Percentiles rank a stretch among this genome's conserved stretches.
Conservation (phyloP, 2,113 vertebrate genomes). For the Cariama cristata region DNA sequence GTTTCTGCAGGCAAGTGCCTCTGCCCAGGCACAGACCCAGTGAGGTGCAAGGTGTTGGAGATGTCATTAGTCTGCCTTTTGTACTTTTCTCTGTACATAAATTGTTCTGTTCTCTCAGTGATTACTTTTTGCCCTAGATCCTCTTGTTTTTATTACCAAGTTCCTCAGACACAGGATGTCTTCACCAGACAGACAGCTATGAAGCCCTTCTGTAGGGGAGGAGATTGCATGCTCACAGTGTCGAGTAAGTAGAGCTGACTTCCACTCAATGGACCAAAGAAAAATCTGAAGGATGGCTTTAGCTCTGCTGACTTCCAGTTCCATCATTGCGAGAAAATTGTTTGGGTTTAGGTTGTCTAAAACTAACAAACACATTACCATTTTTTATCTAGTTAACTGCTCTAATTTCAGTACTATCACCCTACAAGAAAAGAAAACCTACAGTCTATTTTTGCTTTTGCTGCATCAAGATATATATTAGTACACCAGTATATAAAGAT, state of each 20-base stretch:
- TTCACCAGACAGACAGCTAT: not conserved
- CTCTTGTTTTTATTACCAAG: not conserved
- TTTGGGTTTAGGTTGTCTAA: not conserved
- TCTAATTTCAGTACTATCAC: not conserved
- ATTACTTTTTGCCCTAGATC: not conserved
- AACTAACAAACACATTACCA: not conserved
- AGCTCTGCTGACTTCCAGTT: not conserved
- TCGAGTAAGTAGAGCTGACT: not conserved
- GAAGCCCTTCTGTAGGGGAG: not conserved
- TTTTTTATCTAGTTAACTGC: not conserved
- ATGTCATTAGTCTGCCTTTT: not conserved
- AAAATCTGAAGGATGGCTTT: not conserved
- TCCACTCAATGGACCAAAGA: not conserved
- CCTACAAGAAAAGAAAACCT: not conserved
- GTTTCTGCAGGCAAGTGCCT: not conserved
- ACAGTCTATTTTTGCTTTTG: not conserved
- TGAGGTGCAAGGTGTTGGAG: not conserved
- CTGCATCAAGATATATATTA: not conserved
- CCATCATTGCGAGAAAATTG: not conserved
- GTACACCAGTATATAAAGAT: not conserved
- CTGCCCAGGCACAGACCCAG: not conserved
- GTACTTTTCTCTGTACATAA: not conserved
- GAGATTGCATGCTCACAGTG: not conserved
- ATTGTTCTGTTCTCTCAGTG: not conserved
- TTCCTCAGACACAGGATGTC: not conserved